Percentiles rank a stretch among this genome's conserved stretches.
These are phyloP conservation scores for Blennius ocellaris DNA, from an alignment of 2,113 vertebrate genomes.

Conservation along the genomic window DNA sequence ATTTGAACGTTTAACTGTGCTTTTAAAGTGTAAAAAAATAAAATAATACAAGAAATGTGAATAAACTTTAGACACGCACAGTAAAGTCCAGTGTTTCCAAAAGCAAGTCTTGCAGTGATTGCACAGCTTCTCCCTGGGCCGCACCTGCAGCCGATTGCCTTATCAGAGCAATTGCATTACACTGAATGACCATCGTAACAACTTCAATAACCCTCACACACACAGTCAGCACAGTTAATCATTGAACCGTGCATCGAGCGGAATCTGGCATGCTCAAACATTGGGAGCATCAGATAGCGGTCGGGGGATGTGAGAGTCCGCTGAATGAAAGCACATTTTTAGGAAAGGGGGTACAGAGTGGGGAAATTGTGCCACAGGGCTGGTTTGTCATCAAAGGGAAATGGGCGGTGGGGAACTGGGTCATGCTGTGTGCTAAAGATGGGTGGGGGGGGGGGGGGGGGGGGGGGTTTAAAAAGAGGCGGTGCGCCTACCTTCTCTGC, in stretches of 20 bases:
- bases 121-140: neutral
- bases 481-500: constrained; percentile 87
- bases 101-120: neutral
- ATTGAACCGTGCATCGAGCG: constrained; percentile 59
- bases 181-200: constrained; percentile 61
- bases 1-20: neutral
- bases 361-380: constrained; percentile 24
- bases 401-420: constrained; percentile 31
- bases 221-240: constrained; percentile 62
- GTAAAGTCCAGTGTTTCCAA: neutral
- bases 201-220: constrained; percentile 21
- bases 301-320: neutral
- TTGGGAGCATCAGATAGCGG: constrained; percentile 37
- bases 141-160: constrained; percentile 5
- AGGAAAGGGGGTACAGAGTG: neutral
- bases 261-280: constrained; percentile 62
- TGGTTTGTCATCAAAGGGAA: constrained; percentile 9
- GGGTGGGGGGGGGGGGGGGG: neutral
- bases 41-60: neutral
- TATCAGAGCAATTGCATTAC: constrained; percentile 54
- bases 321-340: constrained; percentile 25
- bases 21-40: neutral
- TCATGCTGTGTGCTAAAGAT: constrained; percentile 6
- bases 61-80: neutral
- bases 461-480: neutral